phyloP scores from a whole-genome alignment of 1,140 invertebrate species.

The Chrysomallon squamiferum region DNA sequence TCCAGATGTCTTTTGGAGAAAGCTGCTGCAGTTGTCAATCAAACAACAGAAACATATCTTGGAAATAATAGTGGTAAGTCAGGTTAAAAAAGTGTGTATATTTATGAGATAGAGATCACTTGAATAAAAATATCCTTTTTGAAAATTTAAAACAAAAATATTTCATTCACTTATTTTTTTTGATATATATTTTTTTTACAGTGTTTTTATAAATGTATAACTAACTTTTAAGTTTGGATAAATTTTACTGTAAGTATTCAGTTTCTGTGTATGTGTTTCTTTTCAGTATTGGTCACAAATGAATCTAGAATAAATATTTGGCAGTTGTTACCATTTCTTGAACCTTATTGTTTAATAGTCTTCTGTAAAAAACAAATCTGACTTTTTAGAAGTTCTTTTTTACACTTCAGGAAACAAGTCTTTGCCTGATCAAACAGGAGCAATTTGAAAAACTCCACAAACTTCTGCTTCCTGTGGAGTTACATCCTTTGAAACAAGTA shows the following conservation, averaged over 20 bases:
- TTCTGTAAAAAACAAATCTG: no score
- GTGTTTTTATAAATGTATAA: neutral
- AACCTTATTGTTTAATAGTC: no score
- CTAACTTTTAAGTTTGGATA: neutral
- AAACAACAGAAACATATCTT: conserved; percentile 47
- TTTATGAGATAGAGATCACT: neutral
- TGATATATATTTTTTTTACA: neutral
- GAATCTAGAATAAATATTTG: no score
- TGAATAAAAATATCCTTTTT: neutral
- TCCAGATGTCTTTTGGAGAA: conserved; percentile 36
- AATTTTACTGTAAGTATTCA: neutral
- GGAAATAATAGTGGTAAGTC: conserved; percentile 42
- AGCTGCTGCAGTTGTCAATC: conserved; percentile 37
- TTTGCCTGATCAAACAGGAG: conserved; percentile 41
- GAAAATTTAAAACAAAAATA: neutral
- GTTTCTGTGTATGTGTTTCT: no score
- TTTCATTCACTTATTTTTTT: neutral
- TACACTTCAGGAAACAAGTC: conserved; percentile 40
- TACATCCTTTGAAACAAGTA: conserved; percentile 50
- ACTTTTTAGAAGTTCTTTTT: no score
- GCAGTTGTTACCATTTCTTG: no score
- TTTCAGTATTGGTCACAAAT: no score
- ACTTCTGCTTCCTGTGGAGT: conserved; percentile 48
- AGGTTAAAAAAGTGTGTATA: neutral
- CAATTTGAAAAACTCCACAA: conserved; percentile 39